A percentile compares a stretch with the other conserved stretches of the same genome.
These are phyloP conservation scores for Sarcophilus harrisii DNA, from an alignment of 2,797 vertebrate species.

Conservation along the genomic window DNA sequence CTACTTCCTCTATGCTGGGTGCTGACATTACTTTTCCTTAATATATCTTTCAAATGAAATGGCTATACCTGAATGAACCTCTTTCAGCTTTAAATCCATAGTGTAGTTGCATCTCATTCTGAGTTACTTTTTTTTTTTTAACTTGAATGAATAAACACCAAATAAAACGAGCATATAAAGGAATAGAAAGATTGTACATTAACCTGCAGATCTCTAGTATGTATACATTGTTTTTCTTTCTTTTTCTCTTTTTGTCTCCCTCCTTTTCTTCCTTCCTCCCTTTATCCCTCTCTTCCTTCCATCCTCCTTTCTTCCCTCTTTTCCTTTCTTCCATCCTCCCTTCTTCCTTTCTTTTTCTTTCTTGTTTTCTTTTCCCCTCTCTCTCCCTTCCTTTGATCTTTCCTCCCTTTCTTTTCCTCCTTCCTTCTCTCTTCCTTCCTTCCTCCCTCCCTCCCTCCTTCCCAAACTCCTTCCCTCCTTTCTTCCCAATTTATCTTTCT, in stretches of 20 bases:
- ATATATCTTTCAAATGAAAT: not conserved
- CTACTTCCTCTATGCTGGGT: slow-evolving; percentile 23
- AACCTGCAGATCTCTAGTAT: not conserved
- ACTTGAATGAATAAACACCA: not conserved
- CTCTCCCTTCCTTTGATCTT: not conserved
- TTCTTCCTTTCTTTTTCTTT: no score
- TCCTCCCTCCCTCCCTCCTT: not conserved
- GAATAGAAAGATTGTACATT: not conserved
- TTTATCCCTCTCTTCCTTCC: not conserved
- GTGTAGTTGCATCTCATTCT: not conserved
- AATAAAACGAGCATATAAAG: not conserved
- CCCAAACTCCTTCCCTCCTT: not conserved
- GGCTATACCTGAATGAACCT: not conserved
- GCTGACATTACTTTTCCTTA: slow-evolving; percentile 26
- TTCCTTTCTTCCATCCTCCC: not conserved
- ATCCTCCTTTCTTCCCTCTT: no score
- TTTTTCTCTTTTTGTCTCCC: no score
- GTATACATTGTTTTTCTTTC: not conserved
- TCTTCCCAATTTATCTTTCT: not conserved
- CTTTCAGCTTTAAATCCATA: not conserved
- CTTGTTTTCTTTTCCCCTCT: no score
- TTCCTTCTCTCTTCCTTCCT: not conserved
- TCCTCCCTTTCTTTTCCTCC: not conserved
- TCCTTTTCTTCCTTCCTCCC: rapidly evolving
- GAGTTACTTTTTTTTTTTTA: not conserved